Evolutionary conservation across 2,113 vertebrate species (phyloP), one percentile per base, ranked within the genome.

Genomic region (Chauna torquata): DNA sequence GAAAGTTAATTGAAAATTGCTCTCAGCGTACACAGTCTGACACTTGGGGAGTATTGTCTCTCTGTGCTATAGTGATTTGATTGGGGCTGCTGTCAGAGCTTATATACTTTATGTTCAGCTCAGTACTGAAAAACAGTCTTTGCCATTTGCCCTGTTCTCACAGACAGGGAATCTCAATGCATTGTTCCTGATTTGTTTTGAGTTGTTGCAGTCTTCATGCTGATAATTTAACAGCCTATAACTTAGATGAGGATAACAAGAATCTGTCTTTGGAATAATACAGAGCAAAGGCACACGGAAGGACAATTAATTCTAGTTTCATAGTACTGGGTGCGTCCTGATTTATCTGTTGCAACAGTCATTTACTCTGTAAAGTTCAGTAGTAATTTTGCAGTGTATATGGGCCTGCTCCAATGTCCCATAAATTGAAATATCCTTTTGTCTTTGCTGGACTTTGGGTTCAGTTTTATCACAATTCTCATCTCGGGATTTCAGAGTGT

Each of bases 61-160:
- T 82, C 74, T 3, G 6, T 79, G 71, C 68, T n/a, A 0, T 1
- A 66, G 76, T 65, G 89, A 34, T 95, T 94, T 94, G 89, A 96
- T 30, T 92, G 83, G 93, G 75, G 75, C 86, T 93, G 88, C 97
- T 97, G 97, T 97, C 97, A 97, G 81, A 95, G 88, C 80, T 95
- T 96, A 94, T 97, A 91, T 88, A 94, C 69, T 71, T 97, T 91
- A 96, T 54, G 83, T 69, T 90, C 92, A 27, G 8, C 38, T 70
- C 75, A 3, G 70, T 4, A 2, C 82, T 83, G 82, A 77, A 66
- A 93, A 94, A 74, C 71, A 80, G 75, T 38, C 95, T 57, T 77
- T 94, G 85, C 91, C 49, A 69, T 84, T 97, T 82, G 81, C 78
- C 81, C 78, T 38, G 42, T 84, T 95, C 96, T 94, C 71, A 88